Base-by-base conservation (phyloP, 2,113 vertebrate species). In the Chamaetylas fuelleborni region DNA sequence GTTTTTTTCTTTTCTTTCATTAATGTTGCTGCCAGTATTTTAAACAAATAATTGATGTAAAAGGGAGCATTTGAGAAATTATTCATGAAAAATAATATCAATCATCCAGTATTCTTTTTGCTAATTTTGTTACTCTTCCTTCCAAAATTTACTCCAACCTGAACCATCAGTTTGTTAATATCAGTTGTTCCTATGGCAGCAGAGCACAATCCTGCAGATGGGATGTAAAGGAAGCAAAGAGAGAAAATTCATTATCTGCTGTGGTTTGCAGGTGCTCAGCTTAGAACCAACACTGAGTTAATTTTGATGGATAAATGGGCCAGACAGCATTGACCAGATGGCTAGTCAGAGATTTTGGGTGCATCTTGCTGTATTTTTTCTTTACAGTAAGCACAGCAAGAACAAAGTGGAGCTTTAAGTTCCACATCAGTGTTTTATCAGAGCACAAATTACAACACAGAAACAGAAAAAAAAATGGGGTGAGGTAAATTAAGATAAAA, bases 231-330 rank as follows among this genome's bases (percentile, higher is more conserved):
- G 56, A 86, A 91, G 8, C 4, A 15, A 86, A 72, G 53, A 62
- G 38, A 77, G 22, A 48, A 89, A 92, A 95, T 85, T 61, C 54
- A 82, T 95, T 80, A 69, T 70, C 47, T 73, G 74, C 26, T 72
- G 70, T 25, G 62, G 58, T 72, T 91, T 87, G 78, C 81, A 95
- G 86, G 86, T 94, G 70, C 71, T 88, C n/a, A 53, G 18, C 33
- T 92, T 72, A 87, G 81, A 95, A 69, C 17, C 31, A 95, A 57
- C 4, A 4, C 53, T n/a, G 70, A 82, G 81, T 40, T 92, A 76
- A 86, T 93, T 90, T n/a, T 85, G 66, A 88, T 72, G 45, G 86
- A 93, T 93, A 92, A 93, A 87, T 57, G 62, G 71, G 23, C 58
- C 54, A 82, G 81, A 51, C 26, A 95, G 31, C 24, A 38, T 11